Base-by-base conservation (phyloP, 2,888 invertebrate genomes). In the Lamellibrachia satsuma region DNA sequence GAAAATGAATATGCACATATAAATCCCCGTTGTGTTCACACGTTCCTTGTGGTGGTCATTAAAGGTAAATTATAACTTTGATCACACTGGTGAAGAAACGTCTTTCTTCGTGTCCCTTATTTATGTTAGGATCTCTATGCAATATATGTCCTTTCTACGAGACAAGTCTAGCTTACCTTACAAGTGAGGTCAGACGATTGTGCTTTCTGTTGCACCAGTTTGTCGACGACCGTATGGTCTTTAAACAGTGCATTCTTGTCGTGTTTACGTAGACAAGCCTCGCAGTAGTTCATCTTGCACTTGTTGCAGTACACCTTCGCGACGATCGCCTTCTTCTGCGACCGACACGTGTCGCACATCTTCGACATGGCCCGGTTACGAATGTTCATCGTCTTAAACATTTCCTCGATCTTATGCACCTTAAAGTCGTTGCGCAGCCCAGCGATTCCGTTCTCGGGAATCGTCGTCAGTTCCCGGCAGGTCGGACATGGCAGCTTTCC, bases 401-500 rank as follows among this genome's bases (percentile, higher is more conserved):
- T 94, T n/a, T 94, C 94, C 90, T 94, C 94, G 90, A 94, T 94
- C 92, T 94, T 94, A 91, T 93, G 90, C 2, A 94, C 94, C 92
- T 94, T 94, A 92, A 94, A 94, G 92, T 94, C 94, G 57, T 93
- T 94, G 52, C 94, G 92, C 27, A 94, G 93, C 2, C 93, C 94
- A 51, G 92, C 91, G 27, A 94, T 93, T 7, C 94, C 94, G 90
- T 91, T 93, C 52, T 91, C 91, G 8, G 94, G 94, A 8, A 95
- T 93, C 2, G 93, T 92, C 6, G 94, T 94, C 90, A 94, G 93
- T 52, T 94, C 94, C n/a, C 94, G 55, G 91, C 94, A 94, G 52
- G 94, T 94, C 15, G 94, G 94, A 91, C 94, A 94, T 7, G 94
- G 94, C 3, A 94, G 92, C 90, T 94, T 94, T 8, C 94, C 94